phyloP scores from a whole-genome alignment of 2,113 vertebrate genomes.

The Myotis brandtii region DNA sequence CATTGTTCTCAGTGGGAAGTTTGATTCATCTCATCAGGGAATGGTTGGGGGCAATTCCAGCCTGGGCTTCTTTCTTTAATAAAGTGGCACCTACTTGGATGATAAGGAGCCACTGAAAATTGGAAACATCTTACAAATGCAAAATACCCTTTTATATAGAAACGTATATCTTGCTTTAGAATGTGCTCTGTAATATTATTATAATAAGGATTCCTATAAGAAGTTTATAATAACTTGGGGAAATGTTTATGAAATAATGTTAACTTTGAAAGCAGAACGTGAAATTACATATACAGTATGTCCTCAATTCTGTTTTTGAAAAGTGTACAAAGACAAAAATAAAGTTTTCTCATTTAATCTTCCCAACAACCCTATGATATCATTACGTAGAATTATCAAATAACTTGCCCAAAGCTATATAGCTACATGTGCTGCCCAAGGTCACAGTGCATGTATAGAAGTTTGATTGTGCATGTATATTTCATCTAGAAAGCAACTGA shows the following conservation, averaged over 20 bases:
- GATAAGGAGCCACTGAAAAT: conserved; percentile 72
- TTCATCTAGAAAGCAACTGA: conserved; percentile 15
- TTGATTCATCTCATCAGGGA: conserved; percentile 72
- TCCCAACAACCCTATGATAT: conserved; percentile 41
- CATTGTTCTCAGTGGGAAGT: conserved; percentile 28
- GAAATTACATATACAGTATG: conserved; percentile 50
- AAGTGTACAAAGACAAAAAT: conserved; percentile 26
- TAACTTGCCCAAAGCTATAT: conserved; percentile 34
- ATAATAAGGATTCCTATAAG: conserved; percentile 62
- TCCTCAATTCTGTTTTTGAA: conserved; percentile 55
- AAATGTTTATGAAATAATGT: conserved; percentile 73
- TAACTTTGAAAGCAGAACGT: conserved; percentile 66
- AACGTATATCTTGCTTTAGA: conserved; percentile 63
- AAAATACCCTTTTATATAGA: conserved; percentile 70
- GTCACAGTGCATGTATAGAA: neutral
- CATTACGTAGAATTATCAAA: conserved; percentile 56
- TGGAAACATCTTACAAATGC: conserved; percentile 72
- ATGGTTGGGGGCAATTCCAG: conserved; percentile 58
- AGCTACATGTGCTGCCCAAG: neutral
- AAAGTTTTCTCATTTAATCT: conserved; percentile 63
- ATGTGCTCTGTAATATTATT: conserved; percentile 67
- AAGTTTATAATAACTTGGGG: conserved; percentile 68
- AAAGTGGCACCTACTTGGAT: conserved; percentile 68
- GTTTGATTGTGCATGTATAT: neutral
- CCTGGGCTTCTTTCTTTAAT: conserved; percentile 65